These are phyloP conservation scores for Lithophane leautieri DNA, from an alignment of 2,888 invertebrate genomes.

Conservation along the genomic window DNA sequence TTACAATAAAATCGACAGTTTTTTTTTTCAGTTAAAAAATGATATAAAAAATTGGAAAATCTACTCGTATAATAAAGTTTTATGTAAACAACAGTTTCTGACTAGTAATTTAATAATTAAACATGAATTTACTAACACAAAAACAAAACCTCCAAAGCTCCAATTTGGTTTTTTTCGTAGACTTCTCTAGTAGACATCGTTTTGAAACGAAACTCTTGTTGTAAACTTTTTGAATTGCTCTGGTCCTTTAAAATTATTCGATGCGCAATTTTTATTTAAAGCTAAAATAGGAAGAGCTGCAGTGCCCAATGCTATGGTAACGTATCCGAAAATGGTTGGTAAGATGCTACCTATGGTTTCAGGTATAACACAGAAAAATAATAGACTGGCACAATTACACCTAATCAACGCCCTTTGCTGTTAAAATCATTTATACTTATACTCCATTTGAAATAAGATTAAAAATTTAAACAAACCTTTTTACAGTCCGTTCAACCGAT, in stretches of 20 bases:
- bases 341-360: background rate
- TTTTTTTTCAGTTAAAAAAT: background rate
- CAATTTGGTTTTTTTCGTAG: background rate
- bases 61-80: too few relatives aligned
- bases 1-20: background rate
- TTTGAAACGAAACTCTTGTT: too few relatives aligned
- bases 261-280: background rate
- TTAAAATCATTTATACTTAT: too few relatives aligned
- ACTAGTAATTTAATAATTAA: background rate
- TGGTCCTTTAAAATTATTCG: background rate
- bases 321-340: background rate
- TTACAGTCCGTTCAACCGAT: too few relatives aligned
- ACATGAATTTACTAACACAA: background rate
- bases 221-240: background rate
- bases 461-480: too few relatives aligned
- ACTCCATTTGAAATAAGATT: too few relatives aligned
- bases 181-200: background rate
- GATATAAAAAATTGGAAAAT: background rate
- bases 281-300: background rate
- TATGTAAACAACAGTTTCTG: background rate
- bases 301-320: too few relatives aligned
- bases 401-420: too few relatives aligned
- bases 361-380: background rate
- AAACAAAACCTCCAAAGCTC: background rate
- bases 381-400: too few relatives aligned